phyloP scores from a whole-genome alignment of 1,140 invertebrate species.

The Drosophila serrata region DNA sequence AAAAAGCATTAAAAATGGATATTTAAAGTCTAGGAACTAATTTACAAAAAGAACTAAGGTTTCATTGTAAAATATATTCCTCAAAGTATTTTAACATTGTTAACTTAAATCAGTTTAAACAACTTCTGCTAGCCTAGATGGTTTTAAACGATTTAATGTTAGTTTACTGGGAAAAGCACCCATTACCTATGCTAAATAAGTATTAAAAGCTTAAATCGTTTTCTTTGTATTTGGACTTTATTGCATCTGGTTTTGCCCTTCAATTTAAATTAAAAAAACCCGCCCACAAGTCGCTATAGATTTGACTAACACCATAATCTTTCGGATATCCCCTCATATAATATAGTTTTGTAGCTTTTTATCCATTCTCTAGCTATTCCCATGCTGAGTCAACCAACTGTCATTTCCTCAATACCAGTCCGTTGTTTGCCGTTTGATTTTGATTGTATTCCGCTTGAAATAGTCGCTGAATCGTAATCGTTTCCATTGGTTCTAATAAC shows the following conservation, averaged over 20 bases:
- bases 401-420: slow-evolving; percentile 25
- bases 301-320: slow-evolving; percentile 1
- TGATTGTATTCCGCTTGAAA: slow-evolving; percentile 32
- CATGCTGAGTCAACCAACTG: slow-evolving; percentile 42
- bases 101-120: neutral
- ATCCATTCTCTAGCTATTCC: slow-evolving; percentile 13
- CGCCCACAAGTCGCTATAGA: neutral
- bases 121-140: neutral
- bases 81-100: neutral
- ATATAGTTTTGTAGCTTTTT: neutral
- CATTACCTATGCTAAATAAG: neutral
- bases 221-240: slow-evolving; percentile 1
- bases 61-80: neutral
- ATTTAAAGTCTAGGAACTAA: neutral
- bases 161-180: neutral
- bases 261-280: slow-evolving; percentile 1
- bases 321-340: slow-evolving; percentile 6
- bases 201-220: neutral
- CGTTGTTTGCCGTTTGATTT: slow-evolving; percentile 5
- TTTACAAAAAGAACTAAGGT: rapidly evolving
- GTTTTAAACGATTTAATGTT: neutral
- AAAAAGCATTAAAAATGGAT: neutral
- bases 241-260: slow-evolving; percentile 10
- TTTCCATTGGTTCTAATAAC: slow-evolving; percentile 71
- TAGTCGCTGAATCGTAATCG: slow-evolving; percentile 57